Evolutionary conservation across 2,797 vertebrate species (phyloP), one percentile per base, ranked within the genome.

Genomic region (Taeniopygia guttata): DNA sequence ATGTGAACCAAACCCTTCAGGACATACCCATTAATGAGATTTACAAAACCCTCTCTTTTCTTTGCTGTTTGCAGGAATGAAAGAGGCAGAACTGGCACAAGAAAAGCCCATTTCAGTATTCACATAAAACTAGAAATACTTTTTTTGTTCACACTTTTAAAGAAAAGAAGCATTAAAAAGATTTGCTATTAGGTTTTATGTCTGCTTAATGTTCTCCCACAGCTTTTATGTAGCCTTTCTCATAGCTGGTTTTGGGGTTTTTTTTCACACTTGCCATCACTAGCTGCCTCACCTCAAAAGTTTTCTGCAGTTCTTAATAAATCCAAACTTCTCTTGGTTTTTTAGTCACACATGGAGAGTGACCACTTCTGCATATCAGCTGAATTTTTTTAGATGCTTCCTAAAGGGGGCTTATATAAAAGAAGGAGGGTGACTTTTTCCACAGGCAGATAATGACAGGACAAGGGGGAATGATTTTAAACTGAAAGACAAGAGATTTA

Each of bases 1-100:
- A 81, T 59, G 36, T 84, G 78, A 95, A 92, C n/a, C 76, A 89
- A 92, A 84, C 87, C 76, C 84, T 95, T 69, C 80, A 92, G 82
- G 91, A 92, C 89, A 73, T 59, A 55, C 18, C 40, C 62, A 74
- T 76, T 91, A 82, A 90, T 63, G 75, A 91, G 90, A 88, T 75
- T 77, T 90, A 90, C 73, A 59, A 45, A 86, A 43, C 43, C 49
- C 21, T 36, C 49, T 58, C 51, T 78, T 62, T 20, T 27, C 74
- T 83, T 64, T 68, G 36, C 68, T 25, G 3, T 78, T 76, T 42
- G 20, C 45, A 70, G 45, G 30, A 86, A 58, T 0, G 5, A 77
- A 77, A n/a, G 38, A 84, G 48, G 60, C 38, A 81, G 75, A 59
- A n/a, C 38, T 4, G 6, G 32, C 66, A 60, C 0, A 0, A 90